Evolutionary conservation across 2,888 invertebrate genomes (phyloP).

Genomic region (Agriopis aurantiaria): DNA sequence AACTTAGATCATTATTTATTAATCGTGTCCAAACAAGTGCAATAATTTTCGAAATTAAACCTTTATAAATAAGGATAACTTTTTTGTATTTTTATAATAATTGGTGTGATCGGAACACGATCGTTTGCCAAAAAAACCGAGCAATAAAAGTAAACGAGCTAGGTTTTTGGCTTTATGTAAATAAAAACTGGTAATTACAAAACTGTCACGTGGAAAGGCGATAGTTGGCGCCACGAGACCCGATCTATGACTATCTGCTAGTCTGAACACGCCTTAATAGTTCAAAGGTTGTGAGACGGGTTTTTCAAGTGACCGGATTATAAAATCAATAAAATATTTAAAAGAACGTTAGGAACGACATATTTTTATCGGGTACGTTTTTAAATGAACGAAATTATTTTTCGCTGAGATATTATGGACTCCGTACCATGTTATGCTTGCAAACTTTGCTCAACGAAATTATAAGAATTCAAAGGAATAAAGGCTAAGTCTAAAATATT

Average conservation of each 20-base stretch:
- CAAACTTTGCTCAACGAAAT: background rate
- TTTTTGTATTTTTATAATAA: constrained; percentile 19
- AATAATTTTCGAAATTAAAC: constrained; percentile 35
- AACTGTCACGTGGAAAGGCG: constrained; percentile 23
- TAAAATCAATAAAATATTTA: constrained; percentile 65
- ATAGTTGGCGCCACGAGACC: constrained; percentile 26
- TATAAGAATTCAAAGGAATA: background rate
- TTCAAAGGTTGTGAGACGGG: constrained; percentile 77
- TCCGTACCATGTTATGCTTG: constrained; percentile 18
- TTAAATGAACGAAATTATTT: constrained; percentile 43
- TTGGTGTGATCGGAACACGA: constrained; percentile 23
- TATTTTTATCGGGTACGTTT: constrained; percentile 51
- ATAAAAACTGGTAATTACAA: constrained; percentile 25
- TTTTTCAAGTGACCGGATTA: constrained; percentile 65
- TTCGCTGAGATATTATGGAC: constrained; percentile 18
- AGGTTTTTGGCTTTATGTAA: constrained; percentile 5
- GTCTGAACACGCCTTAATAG: constrained; percentile 63
- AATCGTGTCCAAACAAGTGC: constrained; percentile 33
- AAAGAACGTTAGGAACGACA: constrained; percentile 58
- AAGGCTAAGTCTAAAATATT: constrained; percentile 3
- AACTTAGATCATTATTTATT: constrained; percentile 35
- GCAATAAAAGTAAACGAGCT: constrained; percentile 28
- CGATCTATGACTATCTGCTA: constrained; percentile 17
- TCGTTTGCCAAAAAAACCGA: constrained; percentile 11
- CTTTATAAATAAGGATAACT: constrained; percentile 28